These are phyloP conservation scores for Protodeltote pygarga DNA, from an alignment of 2,888 invertebrate genomes.

Conservation along the genomic window DNA sequence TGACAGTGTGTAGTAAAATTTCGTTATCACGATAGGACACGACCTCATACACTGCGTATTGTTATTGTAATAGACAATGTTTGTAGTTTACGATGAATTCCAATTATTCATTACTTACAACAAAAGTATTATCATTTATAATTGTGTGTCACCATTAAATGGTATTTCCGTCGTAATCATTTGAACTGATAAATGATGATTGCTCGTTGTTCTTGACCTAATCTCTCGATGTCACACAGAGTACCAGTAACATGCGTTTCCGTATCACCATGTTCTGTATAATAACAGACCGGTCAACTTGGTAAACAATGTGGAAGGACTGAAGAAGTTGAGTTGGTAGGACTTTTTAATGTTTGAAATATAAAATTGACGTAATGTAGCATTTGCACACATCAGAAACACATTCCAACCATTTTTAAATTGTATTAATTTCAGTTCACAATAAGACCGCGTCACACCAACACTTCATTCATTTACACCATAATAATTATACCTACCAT, in stretches of 20 bases:
- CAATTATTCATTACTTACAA: slow-evolving; percentile 37
- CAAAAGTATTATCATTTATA: slow-evolving; percentile 50
- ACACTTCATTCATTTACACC: no score
- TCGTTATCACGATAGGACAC: slow-evolving; percentile 34
- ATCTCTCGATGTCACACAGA: slow-evolving; percentile 59
- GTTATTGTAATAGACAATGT: slow-evolving; percentile 24
- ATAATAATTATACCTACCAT: no score
- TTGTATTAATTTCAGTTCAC: no score
- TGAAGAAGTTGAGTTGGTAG: no score
- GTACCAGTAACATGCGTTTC: slow-evolving; percentile 55
- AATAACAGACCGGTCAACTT: slow-evolving; percentile 4
- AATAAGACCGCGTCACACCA: no score
- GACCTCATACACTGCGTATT: slow-evolving; percentile 17
- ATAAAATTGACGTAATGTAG: no score
- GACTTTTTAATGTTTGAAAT: no score
- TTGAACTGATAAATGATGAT: slow-evolving; percentile 64
- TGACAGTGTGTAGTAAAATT: slow-evolving; percentile 33
- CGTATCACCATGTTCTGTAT: slow-evolving; percentile 43
- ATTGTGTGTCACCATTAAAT: slow-evolving; percentile 46
- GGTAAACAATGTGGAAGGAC: slow-evolving; percentile 4
- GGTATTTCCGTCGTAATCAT: slow-evolving; percentile 62
- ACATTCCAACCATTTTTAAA: no score
- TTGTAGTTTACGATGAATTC: slow-evolving; percentile 24
- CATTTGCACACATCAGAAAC: not conserved
- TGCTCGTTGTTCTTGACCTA: slow-evolving; percentile 75